Percentiles rank a stretch among this genome's conserved stretches.
Evolutionary conservation across 2,113 vertebrate species (phyloP).

Genomic region (Tautogolabrus adspersus): DNA sequence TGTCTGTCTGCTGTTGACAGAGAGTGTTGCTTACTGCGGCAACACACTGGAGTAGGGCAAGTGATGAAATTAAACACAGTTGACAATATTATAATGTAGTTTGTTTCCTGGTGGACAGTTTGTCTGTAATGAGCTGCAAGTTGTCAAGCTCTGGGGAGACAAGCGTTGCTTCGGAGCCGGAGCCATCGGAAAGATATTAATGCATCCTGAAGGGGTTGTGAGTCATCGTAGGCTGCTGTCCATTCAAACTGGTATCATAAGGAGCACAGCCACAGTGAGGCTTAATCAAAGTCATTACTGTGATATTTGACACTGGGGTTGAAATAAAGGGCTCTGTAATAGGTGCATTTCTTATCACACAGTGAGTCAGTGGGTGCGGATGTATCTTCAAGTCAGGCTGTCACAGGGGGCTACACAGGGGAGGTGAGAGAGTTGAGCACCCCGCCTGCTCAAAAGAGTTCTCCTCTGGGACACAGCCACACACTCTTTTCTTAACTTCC

Average conservation of each 20-base stretch:
- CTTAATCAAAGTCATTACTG: slow-evolving; percentile 63
- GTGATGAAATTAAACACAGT: slow-evolving; percentile 76
- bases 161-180: slow-evolving; percentile 41
- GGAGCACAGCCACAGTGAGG: slow-evolving; percentile 33
- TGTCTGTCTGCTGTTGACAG: slow-evolving; percentile 60
- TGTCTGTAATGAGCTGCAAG: slow-evolving; percentile 64
- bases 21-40: slow-evolving; percentile 43
- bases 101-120: slow-evolving; percentile 71
- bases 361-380: slow-evolving; percentile 33
- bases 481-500: slow-evolving; percentile 68
- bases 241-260: slow-evolving; percentile 56
- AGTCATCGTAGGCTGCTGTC: slow-evolving; percentile 53
- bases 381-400: slow-evolving; percentile 44
- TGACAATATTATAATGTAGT: slow-evolving; percentile 77
- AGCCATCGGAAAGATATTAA: slow-evolving; percentile 63
- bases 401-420: slow-evolving; percentile 3
- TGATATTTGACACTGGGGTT: slow-evolving; percentile 60
- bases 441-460: slow-evolving; percentile 37
- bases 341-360: slow-evolving; percentile 38
- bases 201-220: slow-evolving; percentile 56
- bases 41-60: slow-evolving; percentile 26
- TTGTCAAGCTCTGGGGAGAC: slow-evolving; percentile 57
- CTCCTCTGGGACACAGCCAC: slow-evolving; percentile 57
- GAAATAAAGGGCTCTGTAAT: slow-evolving; percentile 46
- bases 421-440: slow-evolving; percentile 18